Evolutionary conservation across 2,888 invertebrate genomes (phyloP).

Genomic region (Clusia tigrina): DNA sequence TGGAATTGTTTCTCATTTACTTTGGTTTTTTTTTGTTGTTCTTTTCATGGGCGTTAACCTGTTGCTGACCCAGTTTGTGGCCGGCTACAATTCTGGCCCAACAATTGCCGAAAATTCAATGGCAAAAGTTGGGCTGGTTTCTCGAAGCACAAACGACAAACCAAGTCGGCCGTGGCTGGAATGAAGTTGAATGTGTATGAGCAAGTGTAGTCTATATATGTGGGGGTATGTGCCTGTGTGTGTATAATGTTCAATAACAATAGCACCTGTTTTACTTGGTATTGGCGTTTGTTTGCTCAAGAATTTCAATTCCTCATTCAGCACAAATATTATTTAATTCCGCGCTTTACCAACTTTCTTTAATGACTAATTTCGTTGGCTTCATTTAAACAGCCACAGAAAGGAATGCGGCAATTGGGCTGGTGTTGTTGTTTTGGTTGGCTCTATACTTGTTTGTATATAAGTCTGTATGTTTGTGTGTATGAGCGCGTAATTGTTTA

Average conservation of each 20-base stretch:
- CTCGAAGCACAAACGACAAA: not conserved
- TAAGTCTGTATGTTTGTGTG: no score
- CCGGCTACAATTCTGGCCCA: not conserved
- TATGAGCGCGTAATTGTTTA: no score
- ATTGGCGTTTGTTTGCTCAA: no score
- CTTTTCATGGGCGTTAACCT: slow-evolving; percentile 46
- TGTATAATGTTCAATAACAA: no score
- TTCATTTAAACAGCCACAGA: not conserved
- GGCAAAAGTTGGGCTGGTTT: not conserved
- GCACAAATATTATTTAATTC: not conserved
- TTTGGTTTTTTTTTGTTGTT: not conserved
- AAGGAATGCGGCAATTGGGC: not conserved
- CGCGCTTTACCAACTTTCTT: not conserved
- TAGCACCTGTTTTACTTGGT: not conserved
- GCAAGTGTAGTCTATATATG: not conserved
- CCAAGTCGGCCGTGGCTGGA: not conserved
- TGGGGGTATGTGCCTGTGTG: no score
- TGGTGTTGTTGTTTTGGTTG: not conserved
- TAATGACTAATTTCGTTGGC: not conserved
- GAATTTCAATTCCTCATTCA: not conserved
- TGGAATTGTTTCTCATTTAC: not conserved
- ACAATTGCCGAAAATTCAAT: slow-evolving; percentile 1
- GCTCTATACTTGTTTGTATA: no score
- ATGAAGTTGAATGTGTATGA: not conserved
- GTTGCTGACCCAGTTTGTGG: slow-evolving; percentile 43